Percentiles rank a stretch among this genome's conserved stretches.
phyloP scores from a whole-genome alignment of 2,888 invertebrate genomes.

The Carterocephalus palaemon region DNA sequence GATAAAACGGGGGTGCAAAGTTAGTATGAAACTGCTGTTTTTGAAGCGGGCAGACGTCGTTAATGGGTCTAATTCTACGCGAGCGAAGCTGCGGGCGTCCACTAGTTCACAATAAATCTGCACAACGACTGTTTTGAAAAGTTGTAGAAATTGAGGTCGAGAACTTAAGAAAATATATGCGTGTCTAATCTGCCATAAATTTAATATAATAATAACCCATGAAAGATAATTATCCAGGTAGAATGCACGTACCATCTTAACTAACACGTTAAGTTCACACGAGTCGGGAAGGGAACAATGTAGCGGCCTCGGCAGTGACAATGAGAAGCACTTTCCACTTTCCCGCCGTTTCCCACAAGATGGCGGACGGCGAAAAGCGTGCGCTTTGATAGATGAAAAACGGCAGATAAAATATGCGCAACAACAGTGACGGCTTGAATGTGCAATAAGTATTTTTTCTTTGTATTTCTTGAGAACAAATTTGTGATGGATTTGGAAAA shows the following conservation, averaged over 20 bases:
- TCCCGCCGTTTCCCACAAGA: slow-evolving; percentile 63
- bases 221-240: slow-evolving; percentile 21
- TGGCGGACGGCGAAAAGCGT: slow-evolving; percentile 42
- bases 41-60: too few relatives aligned
- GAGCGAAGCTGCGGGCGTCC: too few relatives aligned
- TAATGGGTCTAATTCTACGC: too few relatives aligned
- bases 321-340: slow-evolving; percentile 72
- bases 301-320: slow-evolving; percentile 66
- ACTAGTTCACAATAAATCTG: too few relatives aligned
- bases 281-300: slow-evolving; percentile 57
- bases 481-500: too few relatives aligned
- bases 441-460: slow-evolving; percentile 1
- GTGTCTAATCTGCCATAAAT: slow-evolving; percentile 15
- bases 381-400: slow-evolving; percentile 23
- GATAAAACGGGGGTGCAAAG: too few relatives aligned
- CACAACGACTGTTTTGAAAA: neutral
- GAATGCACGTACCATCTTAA: slow-evolving; percentile 10
- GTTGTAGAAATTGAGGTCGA: slow-evolving; percentile 16
- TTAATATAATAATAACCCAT: slow-evolving; percentile 11
- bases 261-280: slow-evolving; percentile 45
- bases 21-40: too few relatives aligned
- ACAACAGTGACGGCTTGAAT: neutral
- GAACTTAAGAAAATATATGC: slow-evolving; percentile 8
- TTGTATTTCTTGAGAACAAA: neutral
- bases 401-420: slow-evolving; percentile 8